A percentile compares a stretch with the other conserved stretches of the same genome.
phyloP scores from a whole-genome alignment of 2,888 invertebrate genomes.

The Petrolisthes manimaculis region DNA sequence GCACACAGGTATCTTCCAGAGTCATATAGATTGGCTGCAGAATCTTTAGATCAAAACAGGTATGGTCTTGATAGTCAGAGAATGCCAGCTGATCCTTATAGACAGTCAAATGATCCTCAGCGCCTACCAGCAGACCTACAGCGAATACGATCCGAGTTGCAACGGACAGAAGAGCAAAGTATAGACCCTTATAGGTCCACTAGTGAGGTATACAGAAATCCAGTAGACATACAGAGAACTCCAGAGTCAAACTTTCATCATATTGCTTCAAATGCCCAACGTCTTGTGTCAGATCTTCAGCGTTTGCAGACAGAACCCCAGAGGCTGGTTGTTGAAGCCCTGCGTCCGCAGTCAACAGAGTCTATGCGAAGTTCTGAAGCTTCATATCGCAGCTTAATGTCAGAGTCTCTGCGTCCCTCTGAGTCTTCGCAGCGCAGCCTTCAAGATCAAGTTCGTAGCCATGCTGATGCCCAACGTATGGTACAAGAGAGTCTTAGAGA shows the following conservation, averaged over 20 bases:
- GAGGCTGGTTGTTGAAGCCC: constrained; percentile 46
- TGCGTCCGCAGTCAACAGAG: constrained; percentile 49
- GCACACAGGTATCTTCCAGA: constrained; percentile 62
- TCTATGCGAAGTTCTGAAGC: constrained; percentile 52
- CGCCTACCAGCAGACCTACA: constrained; percentile 55
- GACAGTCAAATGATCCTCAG: constrained; percentile 49
- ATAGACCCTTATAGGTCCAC: constrained; percentile 51
- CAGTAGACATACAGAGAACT: constrained; percentile 53
- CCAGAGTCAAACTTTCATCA: constrained; percentile 44
- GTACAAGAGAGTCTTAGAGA: constrained; percentile 64
- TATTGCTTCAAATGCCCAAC: constrained; percentile 52
- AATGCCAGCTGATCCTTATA: constrained; percentile 55
- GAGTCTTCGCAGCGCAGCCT: constrained; percentile 45
- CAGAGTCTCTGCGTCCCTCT: constrained; percentile 47
- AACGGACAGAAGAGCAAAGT: constrained; percentile 54
- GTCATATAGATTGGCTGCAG: constrained; percentile 52
- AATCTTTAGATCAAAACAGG: constrained; percentile 58
- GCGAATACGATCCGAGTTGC: constrained; percentile 52
- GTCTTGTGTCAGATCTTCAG: constrained; percentile 54
- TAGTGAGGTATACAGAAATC: constrained; percentile 51
- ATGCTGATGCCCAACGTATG: constrained; percentile 65
- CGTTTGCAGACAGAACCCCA: constrained; percentile 53
- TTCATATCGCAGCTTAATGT: constrained; percentile 52
- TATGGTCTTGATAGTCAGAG: constrained; percentile 51
- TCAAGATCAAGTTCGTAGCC: constrained; percentile 53